These are phyloP conservation scores for Troides oblongomaculatus DNA, from an alignment of 2,888 invertebrate species.

Conservation along the genomic window DNA sequence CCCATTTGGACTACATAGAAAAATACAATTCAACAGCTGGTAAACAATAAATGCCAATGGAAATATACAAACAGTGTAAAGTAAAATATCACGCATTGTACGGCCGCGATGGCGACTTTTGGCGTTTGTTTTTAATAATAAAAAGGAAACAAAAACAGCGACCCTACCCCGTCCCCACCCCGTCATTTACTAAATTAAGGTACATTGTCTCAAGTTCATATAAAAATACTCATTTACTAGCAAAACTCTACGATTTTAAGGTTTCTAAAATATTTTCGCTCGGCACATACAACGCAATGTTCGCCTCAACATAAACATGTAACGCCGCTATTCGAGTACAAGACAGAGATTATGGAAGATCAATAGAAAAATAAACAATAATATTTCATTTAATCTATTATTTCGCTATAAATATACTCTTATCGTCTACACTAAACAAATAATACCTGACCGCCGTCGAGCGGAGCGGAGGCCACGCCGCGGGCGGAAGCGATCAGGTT, in stretches of 20 bases:
- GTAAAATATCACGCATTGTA: constrained; percentile 47
- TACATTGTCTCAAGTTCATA: constrained; percentile 36
- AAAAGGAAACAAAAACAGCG: not conserved
- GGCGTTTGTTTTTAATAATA: constrained; percentile 7
- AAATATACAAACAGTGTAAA: constrained; percentile 47
- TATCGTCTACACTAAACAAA: constrained; percentile 39
- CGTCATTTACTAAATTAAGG: constrained; percentile 4
- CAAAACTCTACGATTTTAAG: constrained; percentile 31
- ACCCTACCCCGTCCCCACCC: not conserved
- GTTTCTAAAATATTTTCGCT: constrained; percentile 34
- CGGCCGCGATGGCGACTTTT: constrained; percentile 35
- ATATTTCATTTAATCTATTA: constrained; percentile 35
- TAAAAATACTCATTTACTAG: constrained; percentile 46
- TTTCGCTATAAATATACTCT: constrained; percentile 47
- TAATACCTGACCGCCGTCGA: constrained; percentile 35
- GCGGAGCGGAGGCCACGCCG: not conserved
- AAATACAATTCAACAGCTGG: constrained; percentile 43
- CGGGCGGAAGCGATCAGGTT: constrained; percentile 34
- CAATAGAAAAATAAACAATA: constrained; percentile 66
- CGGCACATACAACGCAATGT: constrained; percentile 23
- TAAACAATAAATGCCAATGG: constrained; percentile 61
- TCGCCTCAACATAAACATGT: constrained; percentile 2
- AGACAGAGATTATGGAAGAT: constrained; percentile 47
- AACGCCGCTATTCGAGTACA: constrained; percentile 35
- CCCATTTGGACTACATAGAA: constrained; percentile 40